These are phyloP conservation scores for Hypotaenidia philippensis DNA, from an alignment of 2,797 vertebrate genomes.

Conservation along the genomic window DNA sequence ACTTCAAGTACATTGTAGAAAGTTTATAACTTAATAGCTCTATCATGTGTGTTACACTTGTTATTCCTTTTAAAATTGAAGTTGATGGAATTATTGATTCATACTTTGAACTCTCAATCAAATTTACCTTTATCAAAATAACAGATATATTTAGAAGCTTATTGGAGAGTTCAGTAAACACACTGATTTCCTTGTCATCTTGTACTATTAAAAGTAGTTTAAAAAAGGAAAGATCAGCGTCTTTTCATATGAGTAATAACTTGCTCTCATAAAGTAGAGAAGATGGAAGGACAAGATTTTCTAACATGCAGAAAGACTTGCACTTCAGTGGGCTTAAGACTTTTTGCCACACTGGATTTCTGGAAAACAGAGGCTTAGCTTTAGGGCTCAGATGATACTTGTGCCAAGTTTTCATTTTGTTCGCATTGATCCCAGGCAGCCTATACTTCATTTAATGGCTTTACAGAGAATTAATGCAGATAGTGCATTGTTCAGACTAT, in stretches of 20 bases:
- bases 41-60: neutral
- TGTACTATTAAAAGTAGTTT: neutral
- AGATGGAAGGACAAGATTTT: neutral
- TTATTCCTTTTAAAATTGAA: neutral
- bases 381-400: neutral
- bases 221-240: neutral
- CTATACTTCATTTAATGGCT: neutral
- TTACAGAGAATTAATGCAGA: neutral
- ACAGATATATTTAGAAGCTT: neutral
- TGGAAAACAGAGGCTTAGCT: neutral
- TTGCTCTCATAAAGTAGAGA: neutral
- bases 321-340: neutral
- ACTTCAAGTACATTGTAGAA: neutral
- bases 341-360: neutral
- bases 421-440: neutral
- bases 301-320: neutral
- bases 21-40: neutral
- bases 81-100: neutral
- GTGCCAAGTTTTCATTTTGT: neutral
- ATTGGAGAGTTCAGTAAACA: neutral
- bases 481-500: neutral
- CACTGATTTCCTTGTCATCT: neutral
- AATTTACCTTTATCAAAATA: neutral
- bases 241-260: neutral
- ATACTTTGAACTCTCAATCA: neutral